A percentile compares a stretch with the other conserved stretches of the same genome.
Conservation (phyloP, 2,888 invertebrate genomes). For the Emmelina monodactyla region DNA sequence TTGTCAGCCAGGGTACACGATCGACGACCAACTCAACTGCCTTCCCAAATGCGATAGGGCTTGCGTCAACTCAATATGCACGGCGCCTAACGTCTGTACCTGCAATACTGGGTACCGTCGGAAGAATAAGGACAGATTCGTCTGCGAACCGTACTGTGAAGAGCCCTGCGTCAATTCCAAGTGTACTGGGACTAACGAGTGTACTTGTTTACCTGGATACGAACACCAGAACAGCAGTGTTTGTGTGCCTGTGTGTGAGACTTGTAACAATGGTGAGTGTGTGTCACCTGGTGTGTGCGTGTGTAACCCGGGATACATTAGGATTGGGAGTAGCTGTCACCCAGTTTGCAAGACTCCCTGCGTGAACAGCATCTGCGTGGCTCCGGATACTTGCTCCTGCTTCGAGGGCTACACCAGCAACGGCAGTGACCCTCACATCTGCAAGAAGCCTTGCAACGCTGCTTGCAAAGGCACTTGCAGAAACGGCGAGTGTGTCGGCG, state of each 20-base stretch:
- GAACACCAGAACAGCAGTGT: constrained; percentile 3
- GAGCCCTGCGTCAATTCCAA: constrained; percentile 14
- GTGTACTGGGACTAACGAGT: constrained; percentile 29
- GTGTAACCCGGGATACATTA: constrained; percentile 18
- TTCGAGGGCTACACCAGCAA: background rate
- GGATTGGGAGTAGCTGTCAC: background rate
- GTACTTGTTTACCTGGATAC: constrained; percentile 24
- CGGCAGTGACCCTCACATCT: background rate
- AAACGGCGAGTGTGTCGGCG: background rate
- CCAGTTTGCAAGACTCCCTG: background rate
- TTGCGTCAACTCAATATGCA: constrained; percentile 5
- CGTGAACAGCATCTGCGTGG: background rate
- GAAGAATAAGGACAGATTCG: background rate
- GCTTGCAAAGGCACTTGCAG: background rate
- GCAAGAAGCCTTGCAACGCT: background rate
- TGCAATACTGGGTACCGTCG: background rate
- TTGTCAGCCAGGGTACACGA: constrained; percentile 25
- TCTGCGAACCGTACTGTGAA: constrained; percentile 9
- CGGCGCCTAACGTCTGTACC: constrained; percentile 5
- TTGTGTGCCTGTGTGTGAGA: constrained; percentile 3
- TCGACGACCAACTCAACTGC: constrained; percentile 12
- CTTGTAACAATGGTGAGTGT: constrained; percentile 23
- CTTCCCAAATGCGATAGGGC: background rate
- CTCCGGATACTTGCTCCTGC: background rate
- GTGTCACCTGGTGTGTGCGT: constrained; percentile 21